Percentiles rank a stretch among this genome's conserved stretches.
phyloP scores from a whole-genome alignment of 2,113 vertebrate genomes.

The Boleophthalmus pectinirostris region DNA sequence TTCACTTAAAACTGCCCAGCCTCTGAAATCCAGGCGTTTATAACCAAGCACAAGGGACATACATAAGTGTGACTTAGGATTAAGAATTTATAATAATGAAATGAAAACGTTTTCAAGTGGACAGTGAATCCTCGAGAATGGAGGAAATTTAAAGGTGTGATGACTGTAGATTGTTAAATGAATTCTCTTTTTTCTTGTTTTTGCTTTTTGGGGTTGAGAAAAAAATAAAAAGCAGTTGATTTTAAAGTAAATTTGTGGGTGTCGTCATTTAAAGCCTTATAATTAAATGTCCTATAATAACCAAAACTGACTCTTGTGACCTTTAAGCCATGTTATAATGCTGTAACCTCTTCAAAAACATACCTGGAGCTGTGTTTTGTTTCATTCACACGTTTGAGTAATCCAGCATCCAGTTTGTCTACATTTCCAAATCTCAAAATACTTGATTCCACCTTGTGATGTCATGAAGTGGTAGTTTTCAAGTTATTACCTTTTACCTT shows the following conservation, averaged over 20 bases:
- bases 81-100: background rate
- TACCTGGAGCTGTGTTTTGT: no score
- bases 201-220: slow-evolving; percentile 65
- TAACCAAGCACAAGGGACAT: slow-evolving; percentile 58
- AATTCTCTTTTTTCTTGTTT: slow-evolving; percentile 49
- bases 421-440: no score
- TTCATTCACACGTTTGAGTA: no score
- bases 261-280: slow-evolving; percentile 16
- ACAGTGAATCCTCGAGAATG: background rate
- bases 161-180: slow-evolving; percentile 69
- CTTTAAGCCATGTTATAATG: no score
- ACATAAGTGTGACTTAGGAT: slow-evolving; percentile 21
- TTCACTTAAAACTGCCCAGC: slow-evolving; percentile 6
- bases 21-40: slow-evolving; percentile 37
- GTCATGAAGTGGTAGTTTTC: no score
- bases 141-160: slow-evolving; percentile 33
- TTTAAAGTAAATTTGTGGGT: slow-evolving; percentile 31
- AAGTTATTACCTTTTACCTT: no score
- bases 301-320: no score
- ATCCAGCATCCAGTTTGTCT: no score
- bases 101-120: background rate
- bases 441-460: no score
- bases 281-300: no score
- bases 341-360: no score
- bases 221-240: slow-evolving; percentile 76